A percentile compares a stretch with the other conserved stretches of the same genome.
Evolutionary conservation across 2,113 vertebrate species (phyloP).

Genomic region (Copsychus sechellarum): DNA sequence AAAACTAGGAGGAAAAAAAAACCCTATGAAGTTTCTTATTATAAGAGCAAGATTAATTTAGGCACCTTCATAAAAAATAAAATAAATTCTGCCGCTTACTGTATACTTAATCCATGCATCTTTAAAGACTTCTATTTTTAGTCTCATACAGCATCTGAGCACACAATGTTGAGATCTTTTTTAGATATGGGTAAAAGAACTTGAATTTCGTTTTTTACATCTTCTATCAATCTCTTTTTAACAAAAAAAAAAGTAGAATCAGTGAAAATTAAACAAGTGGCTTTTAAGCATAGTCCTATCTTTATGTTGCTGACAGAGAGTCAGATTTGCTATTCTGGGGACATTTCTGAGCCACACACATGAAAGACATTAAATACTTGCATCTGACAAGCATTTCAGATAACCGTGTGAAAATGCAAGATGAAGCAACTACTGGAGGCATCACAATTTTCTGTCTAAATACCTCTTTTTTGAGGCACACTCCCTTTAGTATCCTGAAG

Average conservation of each 20-base stretch:
- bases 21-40: background rate
- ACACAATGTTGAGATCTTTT: background rate
- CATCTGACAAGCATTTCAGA: background rate
- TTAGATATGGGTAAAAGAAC: background rate
- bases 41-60: conserved; percentile 14
- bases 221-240: background rate
- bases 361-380: background rate
- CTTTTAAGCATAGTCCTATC: background rate
- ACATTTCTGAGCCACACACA: background rate
- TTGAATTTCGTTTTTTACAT: background rate
- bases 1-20: background rate
- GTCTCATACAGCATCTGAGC: background rate
- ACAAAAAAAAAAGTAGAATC: background rate
- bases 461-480: background rate
- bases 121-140: conserved; percentile 41
- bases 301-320: background rate
- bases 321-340: background rate
- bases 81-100: background rate
- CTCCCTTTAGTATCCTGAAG: background rate
- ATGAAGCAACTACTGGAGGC: background rate
- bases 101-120: conserved; percentile 6
- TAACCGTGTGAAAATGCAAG: background rate
- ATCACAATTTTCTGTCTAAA: background rate
- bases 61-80: conserved; percentile 1
- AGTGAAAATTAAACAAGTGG: background rate